phyloP scores from a whole-genome alignment of 2,113 vertebrate species.

The Megalops atlanticus region DNA sequence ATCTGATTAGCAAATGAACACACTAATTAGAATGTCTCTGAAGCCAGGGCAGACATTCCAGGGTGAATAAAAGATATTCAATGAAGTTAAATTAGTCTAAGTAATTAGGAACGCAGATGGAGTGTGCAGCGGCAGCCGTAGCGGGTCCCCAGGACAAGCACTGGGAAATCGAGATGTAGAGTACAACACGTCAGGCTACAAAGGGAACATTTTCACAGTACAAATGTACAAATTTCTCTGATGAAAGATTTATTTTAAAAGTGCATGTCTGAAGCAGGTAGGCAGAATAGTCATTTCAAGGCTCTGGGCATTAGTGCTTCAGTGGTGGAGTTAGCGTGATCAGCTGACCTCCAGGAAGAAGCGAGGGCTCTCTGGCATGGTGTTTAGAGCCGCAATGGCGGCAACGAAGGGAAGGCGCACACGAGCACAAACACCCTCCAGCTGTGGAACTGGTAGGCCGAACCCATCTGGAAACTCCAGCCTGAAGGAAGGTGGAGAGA shows the following conservation, averaged over 20 bases:
- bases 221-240: background rate
- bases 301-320: background rate
- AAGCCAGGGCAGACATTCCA: background rate
- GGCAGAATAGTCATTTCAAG: background rate
- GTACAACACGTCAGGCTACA: background rate
- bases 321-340: too few species aligned
- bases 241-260: background rate
- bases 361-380: constrained; percentile 96
- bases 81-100: constrained; percentile 5
- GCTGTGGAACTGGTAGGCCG: constrained; percentile 90
- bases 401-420: constrained; percentile 84
- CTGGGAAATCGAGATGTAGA: background rate
- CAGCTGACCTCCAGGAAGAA: constrained; percentile 92
- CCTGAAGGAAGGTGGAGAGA: constrained; percentile 65
- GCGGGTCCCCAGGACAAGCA: background rate
- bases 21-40: background rate
- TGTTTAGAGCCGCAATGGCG: constrained; percentile 83
- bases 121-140: background rate
- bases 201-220: background rate
- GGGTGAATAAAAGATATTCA: constrained; percentile 15
- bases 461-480: constrained; percentile 94
- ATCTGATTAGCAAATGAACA: background rate
- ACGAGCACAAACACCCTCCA: constrained; percentile 94
- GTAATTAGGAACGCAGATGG: background rate
- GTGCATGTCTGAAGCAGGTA: background rate